phyloP scores from a whole-genome alignment of 1,140 invertebrate genomes.

The Habropoda laboriosa region DNA sequence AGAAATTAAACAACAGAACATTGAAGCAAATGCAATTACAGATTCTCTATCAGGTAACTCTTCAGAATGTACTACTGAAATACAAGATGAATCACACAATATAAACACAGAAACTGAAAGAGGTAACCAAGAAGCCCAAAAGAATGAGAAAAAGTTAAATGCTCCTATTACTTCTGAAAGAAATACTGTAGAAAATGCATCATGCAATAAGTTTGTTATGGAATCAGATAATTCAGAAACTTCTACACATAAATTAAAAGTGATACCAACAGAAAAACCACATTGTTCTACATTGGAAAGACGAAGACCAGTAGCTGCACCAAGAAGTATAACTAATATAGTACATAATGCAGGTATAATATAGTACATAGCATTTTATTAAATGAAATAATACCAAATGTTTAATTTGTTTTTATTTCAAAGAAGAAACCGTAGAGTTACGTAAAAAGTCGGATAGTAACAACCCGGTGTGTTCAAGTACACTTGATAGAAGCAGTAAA shows the following conservation, averaged over 20 bases:
- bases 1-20: constrained; percentile 43
- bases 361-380: neutral
- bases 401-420: constrained; percentile 11
- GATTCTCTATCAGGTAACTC: constrained; percentile 32
- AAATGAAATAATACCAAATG: neutral
- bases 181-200: constrained; percentile 16
- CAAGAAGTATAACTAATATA: constrained; percentile 80
- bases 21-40: constrained; percentile 30
- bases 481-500: constrained; percentile 81
- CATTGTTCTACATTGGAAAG: constrained; percentile 73
- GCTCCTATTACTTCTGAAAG: constrained; percentile 34
- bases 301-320: constrained; percentile 81
- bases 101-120: constrained; percentile 55
- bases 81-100: constrained; percentile 40
- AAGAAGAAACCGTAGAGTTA: constrained; percentile 75
- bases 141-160: constrained; percentile 44
- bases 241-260: constrained; percentile 62
- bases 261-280: constrained; percentile 73
- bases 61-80: constrained; percentile 34
- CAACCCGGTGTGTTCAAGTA: constrained; percentile 39
- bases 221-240: constrained; percentile 61
- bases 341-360: constrained; percentile 62
- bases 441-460: constrained; percentile 75
- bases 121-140: constrained; percentile 51
- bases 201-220: constrained; percentile 47